phyloP scores from a whole-genome alignment of 1,140 invertebrate genomes.

The Nautilus pompilius region DNA sequence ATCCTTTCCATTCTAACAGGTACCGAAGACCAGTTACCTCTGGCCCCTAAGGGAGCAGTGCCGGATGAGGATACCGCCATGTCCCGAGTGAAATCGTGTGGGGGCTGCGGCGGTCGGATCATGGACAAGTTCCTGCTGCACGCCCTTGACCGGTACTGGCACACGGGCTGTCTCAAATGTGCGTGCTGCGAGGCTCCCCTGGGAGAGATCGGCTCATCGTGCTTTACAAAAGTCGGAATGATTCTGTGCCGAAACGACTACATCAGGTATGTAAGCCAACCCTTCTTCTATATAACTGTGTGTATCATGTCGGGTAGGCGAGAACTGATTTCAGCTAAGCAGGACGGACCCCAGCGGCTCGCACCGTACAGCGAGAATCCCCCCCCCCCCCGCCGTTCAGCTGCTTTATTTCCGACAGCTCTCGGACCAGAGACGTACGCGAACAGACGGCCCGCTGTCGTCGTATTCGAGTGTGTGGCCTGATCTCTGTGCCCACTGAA shows the following conservation, averaged over 20 bases:
- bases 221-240: constrained; percentile 87
- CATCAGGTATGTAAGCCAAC: constrained; percentile 83
- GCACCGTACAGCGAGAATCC: too few species aligned
- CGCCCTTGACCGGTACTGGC: constrained; percentile 89
- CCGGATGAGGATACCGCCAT: not conserved
- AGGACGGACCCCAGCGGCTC: too few species aligned
- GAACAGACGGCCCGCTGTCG: too few species aligned
- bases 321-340: too few species aligned
- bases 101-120: constrained; percentile 70
- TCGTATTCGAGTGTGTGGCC: too few species aligned
- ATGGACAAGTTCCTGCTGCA: constrained; percentile 82
- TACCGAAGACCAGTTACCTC: not conserved
- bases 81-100: constrained; percentile 47
- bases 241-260: constrained; percentile 93
- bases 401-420: too few species aligned
- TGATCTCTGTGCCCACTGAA: too few species aligned
- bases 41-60: not conserved
- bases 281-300: too few species aligned
- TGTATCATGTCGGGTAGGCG: too few species aligned
- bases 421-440: too few species aligned
- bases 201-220: constrained; percentile 83
- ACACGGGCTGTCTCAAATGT: constrained; percentile 87
- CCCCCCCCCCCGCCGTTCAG: too few species aligned
- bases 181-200: constrained; percentile 79
- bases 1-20: too few species aligned